These are phyloP conservation scores for Colostygia pectinataria DNA, from an alignment of 2,888 invertebrate species.

Conservation along the genomic window DNA sequence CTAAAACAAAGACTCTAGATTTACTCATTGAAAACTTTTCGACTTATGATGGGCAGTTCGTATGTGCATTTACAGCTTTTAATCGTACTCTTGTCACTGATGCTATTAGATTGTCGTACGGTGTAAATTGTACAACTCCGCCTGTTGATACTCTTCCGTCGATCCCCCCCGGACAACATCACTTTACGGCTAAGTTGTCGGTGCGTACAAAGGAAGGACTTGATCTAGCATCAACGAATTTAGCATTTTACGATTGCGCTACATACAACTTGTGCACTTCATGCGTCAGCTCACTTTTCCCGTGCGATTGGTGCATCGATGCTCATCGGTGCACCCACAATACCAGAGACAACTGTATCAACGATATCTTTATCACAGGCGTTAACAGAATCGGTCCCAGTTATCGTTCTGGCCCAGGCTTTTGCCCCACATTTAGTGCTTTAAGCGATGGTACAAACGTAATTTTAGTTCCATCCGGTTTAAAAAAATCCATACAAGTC, in stretches of 20 bases:
- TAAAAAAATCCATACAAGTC: slow-evolving; percentile 94
- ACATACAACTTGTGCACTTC: slow-evolving; percentile 98
- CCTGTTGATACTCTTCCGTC: slow-evolving; percentile 95
- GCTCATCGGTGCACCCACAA: slow-evolving; percentile 98
- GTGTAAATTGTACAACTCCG: slow-evolving; percentile 97
- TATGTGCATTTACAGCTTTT: slow-evolving; percentile 96
- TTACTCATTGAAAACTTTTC: slow-evolving; percentile 98
- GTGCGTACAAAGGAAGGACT: slow-evolving; percentile 95
- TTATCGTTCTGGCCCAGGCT: slow-evolving; percentile 96
- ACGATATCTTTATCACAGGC: slow-evolving; percentile 96
- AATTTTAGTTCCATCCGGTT: slow-evolving; percentile 96
- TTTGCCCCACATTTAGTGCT: slow-evolving; percentile 96
- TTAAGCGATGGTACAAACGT: slow-evolving; percentile 93
- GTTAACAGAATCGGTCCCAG: slow-evolving; percentile 96
- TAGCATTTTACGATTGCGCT: slow-evolving; percentile 99
- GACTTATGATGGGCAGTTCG: slow-evolving; percentile 92
- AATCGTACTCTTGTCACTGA: slow-evolving; percentile 95
- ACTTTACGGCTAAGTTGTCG: slow-evolving; percentile 96
- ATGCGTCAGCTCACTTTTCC: slow-evolving; percentile 97
- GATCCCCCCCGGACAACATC: slow-evolving; percentile 96
- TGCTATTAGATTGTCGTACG: slow-evolving; percentile 94
- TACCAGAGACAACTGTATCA: slow-evolving; percentile 96
- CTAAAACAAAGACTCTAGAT: slow-evolving; percentile 95
- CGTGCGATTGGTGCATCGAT: slow-evolving; percentile 99
- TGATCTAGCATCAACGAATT: slow-evolving; percentile 98